Conservation (phyloP, 2,113 vertebrate species). For the Origma solitaria region DNA sequence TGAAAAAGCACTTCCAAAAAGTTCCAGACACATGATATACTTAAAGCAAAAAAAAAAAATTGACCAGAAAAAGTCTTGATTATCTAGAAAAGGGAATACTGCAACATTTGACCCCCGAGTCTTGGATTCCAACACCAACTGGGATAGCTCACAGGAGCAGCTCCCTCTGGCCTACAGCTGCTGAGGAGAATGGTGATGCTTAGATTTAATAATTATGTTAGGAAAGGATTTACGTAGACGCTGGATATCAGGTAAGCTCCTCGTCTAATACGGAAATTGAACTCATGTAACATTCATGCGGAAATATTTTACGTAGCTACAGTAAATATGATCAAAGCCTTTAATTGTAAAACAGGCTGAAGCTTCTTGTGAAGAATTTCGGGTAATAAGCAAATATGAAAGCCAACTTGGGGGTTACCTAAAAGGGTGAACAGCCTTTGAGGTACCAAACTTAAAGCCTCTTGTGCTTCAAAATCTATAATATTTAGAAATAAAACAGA, state of each 20-base stretch:
- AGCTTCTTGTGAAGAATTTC: constrained; percentile 26
- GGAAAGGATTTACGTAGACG: background rate
- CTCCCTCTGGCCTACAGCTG: background rate
- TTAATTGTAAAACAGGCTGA: constrained; percentile 54
- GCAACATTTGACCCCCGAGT: background rate
- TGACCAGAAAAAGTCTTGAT: background rate
- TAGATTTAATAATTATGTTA: background rate
- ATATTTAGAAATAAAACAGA: constrained; percentile 54
- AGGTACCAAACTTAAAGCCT: constrained; percentile 44
- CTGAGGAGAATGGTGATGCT: background rate
- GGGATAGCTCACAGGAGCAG: background rate
- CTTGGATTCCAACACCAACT: background rate
- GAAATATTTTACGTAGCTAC: constrained; percentile 30
- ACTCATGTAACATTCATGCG: constrained; percentile 40
- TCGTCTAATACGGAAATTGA: background rate
- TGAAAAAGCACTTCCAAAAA: background rate
- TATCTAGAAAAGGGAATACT: background rate
- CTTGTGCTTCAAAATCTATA: constrained; percentile 56
- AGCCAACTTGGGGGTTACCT: constrained; percentile 43
- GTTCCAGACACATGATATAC: background rate
- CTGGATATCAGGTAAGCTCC: background rate
- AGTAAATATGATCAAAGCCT: constrained; percentile 60
- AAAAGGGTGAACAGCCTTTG: constrained; percentile 48
- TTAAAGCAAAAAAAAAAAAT: background rate
- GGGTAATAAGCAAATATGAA: constrained; percentile 52